These are phyloP conservation scores for Pseudomyrmex dendroicus DNA, from an alignment of 1,140 invertebrate genomes.

Conservation along the genomic window DNA sequence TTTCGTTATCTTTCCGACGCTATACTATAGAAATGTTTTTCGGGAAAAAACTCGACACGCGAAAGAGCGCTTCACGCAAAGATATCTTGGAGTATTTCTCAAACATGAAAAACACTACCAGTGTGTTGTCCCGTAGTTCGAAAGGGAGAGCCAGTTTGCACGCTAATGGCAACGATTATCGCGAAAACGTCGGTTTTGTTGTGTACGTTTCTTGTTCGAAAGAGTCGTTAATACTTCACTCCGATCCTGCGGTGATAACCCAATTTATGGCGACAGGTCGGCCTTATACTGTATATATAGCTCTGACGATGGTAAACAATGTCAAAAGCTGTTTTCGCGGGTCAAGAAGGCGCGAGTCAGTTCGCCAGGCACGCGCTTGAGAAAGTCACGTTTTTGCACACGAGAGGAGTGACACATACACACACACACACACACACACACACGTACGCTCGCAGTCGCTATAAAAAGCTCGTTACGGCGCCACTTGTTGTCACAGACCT, in stretches of 20 bases:
- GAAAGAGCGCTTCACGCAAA: neutral
- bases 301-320: conserved; percentile 66
- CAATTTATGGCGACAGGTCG: conserved; percentile 6
- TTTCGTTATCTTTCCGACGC: neutral
- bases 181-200: conserved; percentile 12
- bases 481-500: conserved; percentile 65
- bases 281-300: neutral
- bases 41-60: neutral
- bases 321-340: conserved; percentile 66
- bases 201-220: conserved; percentile 28
- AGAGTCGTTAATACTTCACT: conserved; percentile 39
- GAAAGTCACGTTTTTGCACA: conserved; percentile 69
- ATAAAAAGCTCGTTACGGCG: conserved; percentile 72
- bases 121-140: neutral
- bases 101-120: conserved; percentile 20
- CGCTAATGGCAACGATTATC: conserved; percentile 43
- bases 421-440: conserved; percentile 18
- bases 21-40: neutral
- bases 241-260: conserved; percentile 23
- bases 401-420: neutral
- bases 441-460: conserved; percentile 53
- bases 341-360: conserved; percentile 70
- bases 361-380: conserved; percentile 65
- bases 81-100: conserved; percentile 13
- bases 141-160: neutral